phyloP scores from a whole-genome alignment of 2,113 vertebrate species.

The Pterocles burchelli region DNA sequence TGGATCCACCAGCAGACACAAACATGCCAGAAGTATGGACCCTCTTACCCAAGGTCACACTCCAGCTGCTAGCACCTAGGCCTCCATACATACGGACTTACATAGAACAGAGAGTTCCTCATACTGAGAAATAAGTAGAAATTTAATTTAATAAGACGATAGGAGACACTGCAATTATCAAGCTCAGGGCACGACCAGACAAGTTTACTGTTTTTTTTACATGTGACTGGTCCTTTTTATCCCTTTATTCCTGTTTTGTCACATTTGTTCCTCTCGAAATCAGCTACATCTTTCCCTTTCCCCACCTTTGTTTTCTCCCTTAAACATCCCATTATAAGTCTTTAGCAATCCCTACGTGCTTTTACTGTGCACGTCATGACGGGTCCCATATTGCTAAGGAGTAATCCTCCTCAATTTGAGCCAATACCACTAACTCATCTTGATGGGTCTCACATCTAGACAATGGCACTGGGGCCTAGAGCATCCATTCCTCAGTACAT shows the following conservation, averaged over 20 bases:
- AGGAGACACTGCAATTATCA: not conserved
- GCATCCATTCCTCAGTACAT: not conserved
- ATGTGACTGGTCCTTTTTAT: not conserved
- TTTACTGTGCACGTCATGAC: not conserved
- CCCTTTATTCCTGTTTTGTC: not conserved
- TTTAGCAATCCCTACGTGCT: not conserved
- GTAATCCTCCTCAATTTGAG: not conserved
- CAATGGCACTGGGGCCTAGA: not conserved
- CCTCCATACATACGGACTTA: not conserved
- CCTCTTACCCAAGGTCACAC: not conserved
- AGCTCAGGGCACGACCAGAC: not conserved
- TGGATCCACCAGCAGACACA: not conserved
- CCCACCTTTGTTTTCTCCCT: not conserved
- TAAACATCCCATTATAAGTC: not conserved
- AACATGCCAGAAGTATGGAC: not conserved
- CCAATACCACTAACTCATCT: not conserved
- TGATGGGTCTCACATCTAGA: not conserved
- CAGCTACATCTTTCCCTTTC: not conserved
- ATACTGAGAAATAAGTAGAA: not conserved
- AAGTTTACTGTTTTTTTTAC: not conserved
- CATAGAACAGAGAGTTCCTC: not conserved
- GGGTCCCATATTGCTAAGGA: not conserved
- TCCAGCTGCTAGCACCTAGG: not conserved
- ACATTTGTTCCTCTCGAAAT: not conserved
- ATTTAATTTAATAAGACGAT: not conserved